A percentile compares a stretch with the other conserved stretches of the same genome.
Evolutionary conservation across 2,888 invertebrate genomes (phyloP).

Genomic region (Liopterus haemorrhoidalis): DNA sequence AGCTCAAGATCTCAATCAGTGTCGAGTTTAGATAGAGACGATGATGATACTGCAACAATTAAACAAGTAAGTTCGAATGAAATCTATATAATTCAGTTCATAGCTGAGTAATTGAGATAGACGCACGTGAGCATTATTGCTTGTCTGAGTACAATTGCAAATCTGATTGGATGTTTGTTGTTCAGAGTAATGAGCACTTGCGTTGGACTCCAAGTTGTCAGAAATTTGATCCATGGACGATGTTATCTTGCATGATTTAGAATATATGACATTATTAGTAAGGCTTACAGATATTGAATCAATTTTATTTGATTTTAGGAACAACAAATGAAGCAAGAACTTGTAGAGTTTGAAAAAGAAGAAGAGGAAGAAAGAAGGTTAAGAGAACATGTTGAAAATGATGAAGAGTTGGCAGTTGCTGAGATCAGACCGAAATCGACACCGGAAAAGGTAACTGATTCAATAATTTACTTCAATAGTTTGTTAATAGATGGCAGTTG

Average conservation of each 20-base stretch:
- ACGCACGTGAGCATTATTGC: too few relatives aligned
- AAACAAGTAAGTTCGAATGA: conserved; percentile 48
- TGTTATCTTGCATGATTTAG: too few relatives aligned
- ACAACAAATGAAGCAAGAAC: conserved; percentile 64
- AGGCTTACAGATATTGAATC: too few relatives aligned
- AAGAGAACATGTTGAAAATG: conserved; percentile 42
- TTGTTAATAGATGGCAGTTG: too few relatives aligned
- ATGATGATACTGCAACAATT: conserved; percentile 54
- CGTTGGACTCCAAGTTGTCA: too few relatives aligned
- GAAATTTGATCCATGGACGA: too few relatives aligned
- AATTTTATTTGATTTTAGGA: conserved; percentile 54
- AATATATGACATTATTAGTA: too few relatives aligned
- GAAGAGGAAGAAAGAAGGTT: conserved; percentile 48
- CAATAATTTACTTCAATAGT: background rate
- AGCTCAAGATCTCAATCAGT: conserved; percentile 68
- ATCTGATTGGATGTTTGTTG: too few relatives aligned
- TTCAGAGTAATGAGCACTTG: too few relatives aligned
- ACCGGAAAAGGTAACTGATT: conserved; percentile 65
- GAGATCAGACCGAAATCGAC: conserved; percentile 71
- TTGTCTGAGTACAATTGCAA: too few relatives aligned
- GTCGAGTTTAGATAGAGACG: conserved; percentile 83
- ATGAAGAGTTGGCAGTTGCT: conserved; percentile 43
- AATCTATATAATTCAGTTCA: too few relatives aligned
- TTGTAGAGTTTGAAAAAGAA: conserved; percentile 71
- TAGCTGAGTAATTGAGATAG: too few relatives aligned